Evolutionary conservation across 2,797 vertebrate species (phyloP).

Genomic region (Leptatherina wallacei): DNA sequence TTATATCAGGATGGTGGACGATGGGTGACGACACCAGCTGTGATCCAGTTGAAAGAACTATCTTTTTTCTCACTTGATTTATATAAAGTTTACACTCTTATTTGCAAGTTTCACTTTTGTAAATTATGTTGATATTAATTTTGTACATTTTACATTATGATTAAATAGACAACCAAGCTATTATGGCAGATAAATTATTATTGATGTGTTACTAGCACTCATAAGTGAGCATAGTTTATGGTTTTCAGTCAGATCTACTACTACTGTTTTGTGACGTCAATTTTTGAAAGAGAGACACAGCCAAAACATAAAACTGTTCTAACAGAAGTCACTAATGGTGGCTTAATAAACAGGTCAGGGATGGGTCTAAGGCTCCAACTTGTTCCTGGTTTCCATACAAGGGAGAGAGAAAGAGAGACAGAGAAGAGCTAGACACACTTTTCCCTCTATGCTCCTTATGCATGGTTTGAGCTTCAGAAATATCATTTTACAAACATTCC

Average conservation of each 20-base stretch:
- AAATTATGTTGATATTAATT: background rate
- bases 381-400: constrained; percentile 66
- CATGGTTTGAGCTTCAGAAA: background rate
- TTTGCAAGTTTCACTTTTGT: background rate
- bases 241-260: background rate
- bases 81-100: background rate
- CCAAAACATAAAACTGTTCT: background rate
- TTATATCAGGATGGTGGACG: background rate
- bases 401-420: no score
- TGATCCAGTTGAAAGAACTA: background rate
- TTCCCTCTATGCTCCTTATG: no score
- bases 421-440: no score
- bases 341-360: constrained; percentile 23
- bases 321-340: background rate
- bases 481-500: background rate
- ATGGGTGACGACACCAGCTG: background rate
- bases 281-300: background rate
- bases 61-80: background rate
- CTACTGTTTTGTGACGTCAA: background rate
- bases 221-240: background rate
- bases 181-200: background rate
- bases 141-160: background rate
- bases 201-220: background rate
- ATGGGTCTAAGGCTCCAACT: constrained; percentile 32
- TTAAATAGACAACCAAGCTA: background rate